phyloP scores from a whole-genome alignment of 1,140 invertebrate species.

The Trichogramma pretiosum region DNA sequence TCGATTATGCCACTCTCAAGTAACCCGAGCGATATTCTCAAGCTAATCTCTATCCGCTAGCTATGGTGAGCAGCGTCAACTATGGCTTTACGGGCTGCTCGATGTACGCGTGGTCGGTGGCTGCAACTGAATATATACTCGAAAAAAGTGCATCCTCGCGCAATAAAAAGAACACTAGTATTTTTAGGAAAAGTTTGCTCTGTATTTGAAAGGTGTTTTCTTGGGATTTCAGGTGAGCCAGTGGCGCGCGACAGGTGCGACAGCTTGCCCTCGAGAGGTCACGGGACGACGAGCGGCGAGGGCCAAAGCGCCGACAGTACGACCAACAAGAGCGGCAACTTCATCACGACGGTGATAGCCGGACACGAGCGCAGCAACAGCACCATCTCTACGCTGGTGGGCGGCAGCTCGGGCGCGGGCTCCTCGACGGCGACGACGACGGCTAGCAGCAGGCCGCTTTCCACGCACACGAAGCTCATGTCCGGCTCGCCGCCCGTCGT shows the following conservation, averaged over 20 bases:
- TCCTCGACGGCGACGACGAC: neutral
- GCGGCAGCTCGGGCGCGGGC: slow-evolving; percentile 39
- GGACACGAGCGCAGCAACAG: slow-evolving; percentile 25
- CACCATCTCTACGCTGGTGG: slow-evolving; percentile 37
- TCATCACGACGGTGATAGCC: slow-evolving; percentile 32
- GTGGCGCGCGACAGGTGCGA: slow-evolving; percentile 63
- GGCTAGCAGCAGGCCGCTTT: slow-evolving; percentile 48
- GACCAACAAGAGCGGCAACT: too few relatives aligned
- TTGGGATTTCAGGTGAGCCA: slow-evolving; percentile 34
- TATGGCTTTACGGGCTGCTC: too few relatives aligned
- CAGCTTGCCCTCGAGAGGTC: slow-evolving; percentile 63
- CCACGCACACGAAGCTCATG: slow-evolving; percentile 49
- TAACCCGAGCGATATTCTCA: too few relatives aligned
- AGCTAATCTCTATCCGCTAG: too few relatives aligned
- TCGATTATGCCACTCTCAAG: too few relatives aligned
- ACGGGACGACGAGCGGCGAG: slow-evolving; percentile 36
- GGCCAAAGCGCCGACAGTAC: slow-evolving; percentile 50
- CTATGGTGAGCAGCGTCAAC: too few relatives aligned
- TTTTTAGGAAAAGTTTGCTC: too few relatives aligned
- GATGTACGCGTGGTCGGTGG: too few relatives aligned
- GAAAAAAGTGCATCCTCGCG: too few relatives aligned
- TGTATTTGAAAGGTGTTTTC: too few relatives aligned
- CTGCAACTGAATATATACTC: too few relatives aligned
- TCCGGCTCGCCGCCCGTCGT: slow-evolving; percentile 59
- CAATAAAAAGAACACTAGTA: too few relatives aligned